Evolutionary conservation across 2,888 invertebrate genomes (phyloP).

Genomic region (Zele albiditarsus): DNA sequence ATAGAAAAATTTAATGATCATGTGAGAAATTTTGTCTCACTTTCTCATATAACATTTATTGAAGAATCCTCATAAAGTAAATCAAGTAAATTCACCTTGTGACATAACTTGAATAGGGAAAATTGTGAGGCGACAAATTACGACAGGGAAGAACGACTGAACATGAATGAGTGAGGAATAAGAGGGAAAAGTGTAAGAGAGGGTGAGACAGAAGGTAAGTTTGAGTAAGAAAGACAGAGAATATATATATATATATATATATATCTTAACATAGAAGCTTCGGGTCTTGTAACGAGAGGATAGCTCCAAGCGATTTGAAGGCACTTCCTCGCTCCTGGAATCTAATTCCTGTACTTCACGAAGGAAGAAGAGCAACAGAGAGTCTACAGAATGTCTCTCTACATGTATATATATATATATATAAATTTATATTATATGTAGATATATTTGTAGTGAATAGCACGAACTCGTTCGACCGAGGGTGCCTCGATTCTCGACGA

Average conservation of each 20-base stretch:
- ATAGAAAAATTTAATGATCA: too few species aligned
- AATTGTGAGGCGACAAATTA: background rate
- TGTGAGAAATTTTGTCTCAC: too few species aligned
- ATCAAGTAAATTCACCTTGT: background rate
- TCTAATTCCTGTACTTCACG: background rate
- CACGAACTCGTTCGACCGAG: background rate
- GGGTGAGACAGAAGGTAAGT: background rate
- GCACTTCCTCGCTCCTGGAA: background rate
- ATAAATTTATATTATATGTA: conserved; percentile 9
- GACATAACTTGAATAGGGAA: background rate
- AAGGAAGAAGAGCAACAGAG: background rate
- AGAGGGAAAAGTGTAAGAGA: background rate
- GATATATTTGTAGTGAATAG: conserved; percentile 9
- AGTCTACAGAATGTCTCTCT: background rate
- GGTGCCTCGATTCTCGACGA: background rate
- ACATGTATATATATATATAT: background rate
- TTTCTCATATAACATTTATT: background rate
- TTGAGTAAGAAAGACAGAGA: background rate
- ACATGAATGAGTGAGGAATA: background rate
- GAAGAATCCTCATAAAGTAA: background rate
- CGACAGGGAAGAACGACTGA: background rate
- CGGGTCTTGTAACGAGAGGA: conserved; percentile 3
- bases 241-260: background rate
- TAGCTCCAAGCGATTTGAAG: background rate
- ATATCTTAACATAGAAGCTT: background rate